Conservation (phyloP, 1,140 invertebrate species). For the Caenorhabditis inopinata region DNA sequence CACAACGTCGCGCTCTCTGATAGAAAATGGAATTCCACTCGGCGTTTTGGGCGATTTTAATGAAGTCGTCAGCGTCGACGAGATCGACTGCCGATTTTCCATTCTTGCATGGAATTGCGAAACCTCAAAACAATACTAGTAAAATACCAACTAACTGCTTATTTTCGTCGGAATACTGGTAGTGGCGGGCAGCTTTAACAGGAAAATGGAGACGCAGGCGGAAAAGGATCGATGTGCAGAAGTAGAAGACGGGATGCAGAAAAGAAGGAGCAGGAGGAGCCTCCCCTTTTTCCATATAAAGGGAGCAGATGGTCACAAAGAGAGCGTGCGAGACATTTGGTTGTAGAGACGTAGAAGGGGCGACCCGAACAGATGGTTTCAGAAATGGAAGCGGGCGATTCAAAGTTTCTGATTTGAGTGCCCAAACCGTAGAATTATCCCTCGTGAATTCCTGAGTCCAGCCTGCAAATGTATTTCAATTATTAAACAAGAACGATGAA, state of each 20-base stretch:
- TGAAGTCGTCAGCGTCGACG: not conserved
- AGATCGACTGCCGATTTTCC: not conserved
- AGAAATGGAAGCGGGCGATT: not conserved
- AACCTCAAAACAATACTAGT: not conserved
- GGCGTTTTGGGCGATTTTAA: not conserved
- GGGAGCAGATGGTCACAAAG: conserved; percentile 22
- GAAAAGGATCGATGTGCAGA: not conserved
- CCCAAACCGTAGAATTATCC: no score
- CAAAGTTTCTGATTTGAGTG: not conserved
- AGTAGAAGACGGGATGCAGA: not conserved
- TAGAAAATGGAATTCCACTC: conserved; percentile 74
- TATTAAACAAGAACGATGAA: not conserved
- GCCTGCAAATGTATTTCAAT: no score
- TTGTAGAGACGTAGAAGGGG: not conserved
- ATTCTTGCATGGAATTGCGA: not conserved
- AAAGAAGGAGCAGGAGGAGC: not conserved
- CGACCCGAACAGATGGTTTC: not conserved
- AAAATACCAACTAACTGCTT: not conserved
- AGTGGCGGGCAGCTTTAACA: not conserved
- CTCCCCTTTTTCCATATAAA: not conserved
- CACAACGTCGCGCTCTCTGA: conserved; percentile 87
- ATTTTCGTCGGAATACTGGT: not conserved
- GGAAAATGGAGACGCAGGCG: not conserved
- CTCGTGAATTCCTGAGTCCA: no score
- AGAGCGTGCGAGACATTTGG: not conserved